Conservation (phyloP, 2,797 vertebrate species). For the Cynodonichthys magdalenae region DNA sequence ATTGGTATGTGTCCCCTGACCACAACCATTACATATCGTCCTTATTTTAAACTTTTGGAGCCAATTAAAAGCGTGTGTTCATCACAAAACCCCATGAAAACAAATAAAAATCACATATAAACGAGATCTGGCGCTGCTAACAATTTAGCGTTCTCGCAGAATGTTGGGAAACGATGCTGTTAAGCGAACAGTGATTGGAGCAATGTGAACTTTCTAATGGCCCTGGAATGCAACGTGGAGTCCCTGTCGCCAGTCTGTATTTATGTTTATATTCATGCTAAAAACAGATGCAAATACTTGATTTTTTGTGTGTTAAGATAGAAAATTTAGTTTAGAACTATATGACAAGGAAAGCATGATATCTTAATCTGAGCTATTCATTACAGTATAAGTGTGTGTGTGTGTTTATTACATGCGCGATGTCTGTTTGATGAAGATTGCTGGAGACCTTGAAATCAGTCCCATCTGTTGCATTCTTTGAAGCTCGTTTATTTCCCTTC, state of each 20-base stretch:
- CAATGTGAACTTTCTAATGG: constrained; percentile 57
- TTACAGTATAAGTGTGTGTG: constrained; percentile 14
- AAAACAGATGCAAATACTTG: constrained; percentile 9
- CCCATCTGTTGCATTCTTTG: constrained; percentile 80
- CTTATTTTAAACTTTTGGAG: constrained; percentile 69
- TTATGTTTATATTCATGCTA: neutral
- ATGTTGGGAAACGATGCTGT: constrained; percentile 59
- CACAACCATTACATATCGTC: constrained; percentile 62
- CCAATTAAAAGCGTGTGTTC: constrained; percentile 70
- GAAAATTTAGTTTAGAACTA: constrained; percentile 38
- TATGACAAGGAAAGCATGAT: constrained; percentile 29
- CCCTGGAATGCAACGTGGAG: constrained; percentile 58
- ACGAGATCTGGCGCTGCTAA: constrained; percentile 60
- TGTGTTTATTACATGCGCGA: constrained; percentile 53
- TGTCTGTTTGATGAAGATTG: constrained; percentile 77
- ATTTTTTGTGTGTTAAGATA: constrained; percentile 16
- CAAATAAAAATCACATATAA: constrained; percentile 70
- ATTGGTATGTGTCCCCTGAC: constrained; percentile 72
- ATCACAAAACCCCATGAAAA: constrained; percentile 70
- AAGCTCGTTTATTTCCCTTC: constrained; percentile 51
- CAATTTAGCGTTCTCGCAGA: constrained; percentile 39
- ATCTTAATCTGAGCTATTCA: constrained; percentile 26
- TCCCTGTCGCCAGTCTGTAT: constrained; percentile 21
- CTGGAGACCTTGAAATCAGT: constrained; percentile 77
- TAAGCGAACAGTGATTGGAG: constrained; percentile 54